Evolutionary conservation across 2,113 vertebrate genomes (phyloP).

Genomic region (Hippocampus barbouri): DNA sequence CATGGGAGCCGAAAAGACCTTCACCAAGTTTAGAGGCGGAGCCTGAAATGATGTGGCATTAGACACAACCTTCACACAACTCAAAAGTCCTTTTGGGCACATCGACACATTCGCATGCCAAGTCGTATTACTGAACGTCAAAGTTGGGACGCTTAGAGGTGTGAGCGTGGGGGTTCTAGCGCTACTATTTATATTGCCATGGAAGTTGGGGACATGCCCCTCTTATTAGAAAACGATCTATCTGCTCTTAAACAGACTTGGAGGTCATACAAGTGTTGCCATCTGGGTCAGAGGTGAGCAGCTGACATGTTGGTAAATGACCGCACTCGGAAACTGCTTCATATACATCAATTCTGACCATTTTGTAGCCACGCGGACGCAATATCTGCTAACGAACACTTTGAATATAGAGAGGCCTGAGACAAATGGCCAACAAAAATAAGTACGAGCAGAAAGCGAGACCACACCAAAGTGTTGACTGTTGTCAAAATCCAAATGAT

Average conservation of each 20-base stretch:
- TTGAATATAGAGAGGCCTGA: slow-evolving; percentile 2
- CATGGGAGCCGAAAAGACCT: slow-evolving; percentile 58
- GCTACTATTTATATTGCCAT: slow-evolving; percentile 52
- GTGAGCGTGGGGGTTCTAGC: slow-evolving; percentile 44
- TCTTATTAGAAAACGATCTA: slow-evolving; percentile 59
- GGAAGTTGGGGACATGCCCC: slow-evolving; percentile 45
- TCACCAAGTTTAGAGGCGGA: slow-evolving; percentile 66
- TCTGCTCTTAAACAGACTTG: slow-evolving; percentile 52
- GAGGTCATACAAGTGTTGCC: slow-evolving; percentile 47
- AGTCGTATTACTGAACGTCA: slow-evolving; percentile 70
- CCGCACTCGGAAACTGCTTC: slow-evolving; percentile 9
- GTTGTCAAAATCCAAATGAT: slow-evolving; percentile 16
- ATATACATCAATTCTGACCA: slow-evolving; percentile 4
- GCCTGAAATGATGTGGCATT: slow-evolving; percentile 63
- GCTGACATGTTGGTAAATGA: slow-evolving; percentile 50
- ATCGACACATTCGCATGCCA: slow-evolving; percentile 58
- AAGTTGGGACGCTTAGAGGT: slow-evolving; percentile 63
- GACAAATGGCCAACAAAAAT: not conserved
- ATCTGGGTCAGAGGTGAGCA: slow-evolving; percentile 57
- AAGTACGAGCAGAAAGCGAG: slow-evolving; percentile 1
- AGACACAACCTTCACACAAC: slow-evolving; percentile 67
- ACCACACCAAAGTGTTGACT: slow-evolving; percentile 3
- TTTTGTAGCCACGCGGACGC: not conserved
- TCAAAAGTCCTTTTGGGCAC: slow-evolving; percentile 43
- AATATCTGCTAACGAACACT: slow-evolving; percentile 10